Evolutionary conservation across 1,140 invertebrate genomes (phyloP).

Genomic region (Sycophila sp.): DNA sequence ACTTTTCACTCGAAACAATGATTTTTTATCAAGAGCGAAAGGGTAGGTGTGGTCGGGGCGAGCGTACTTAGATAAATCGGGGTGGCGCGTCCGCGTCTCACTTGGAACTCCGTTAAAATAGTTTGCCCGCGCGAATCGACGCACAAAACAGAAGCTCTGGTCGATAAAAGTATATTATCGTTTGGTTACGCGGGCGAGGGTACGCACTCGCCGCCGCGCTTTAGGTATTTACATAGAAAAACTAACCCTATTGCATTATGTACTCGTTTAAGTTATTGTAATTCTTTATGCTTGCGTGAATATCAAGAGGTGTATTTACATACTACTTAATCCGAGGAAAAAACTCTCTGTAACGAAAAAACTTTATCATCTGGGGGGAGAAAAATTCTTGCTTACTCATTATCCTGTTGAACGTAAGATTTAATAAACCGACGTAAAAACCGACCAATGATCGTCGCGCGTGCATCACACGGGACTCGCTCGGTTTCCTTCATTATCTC

Average conservation of each 20-base stretch:
- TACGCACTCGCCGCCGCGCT: constrained; percentile 64
- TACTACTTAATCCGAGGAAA: constrained; percentile 65
- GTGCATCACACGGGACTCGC: constrained; percentile 45
- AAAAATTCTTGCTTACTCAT: constrained; percentile 33
- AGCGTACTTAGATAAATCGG: constrained; percentile 27
- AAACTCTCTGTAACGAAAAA: constrained; percentile 66
- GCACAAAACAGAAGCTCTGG: constrained; percentile 61
- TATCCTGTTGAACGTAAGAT: constrained; percentile 42
- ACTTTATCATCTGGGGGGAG: constrained; percentile 43
- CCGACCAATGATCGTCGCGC: constrained; percentile 59
- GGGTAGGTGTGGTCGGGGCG: not conserved
- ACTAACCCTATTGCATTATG: constrained; percentile 67
- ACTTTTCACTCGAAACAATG: too few species aligned
- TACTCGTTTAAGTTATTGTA: constrained; percentile 64
- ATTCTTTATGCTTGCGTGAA: constrained; percentile 63
- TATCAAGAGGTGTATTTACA: constrained; percentile 66
- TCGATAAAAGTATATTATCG: constrained; percentile 64
- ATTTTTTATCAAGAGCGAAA: too few species aligned
- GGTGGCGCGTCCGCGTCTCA: constrained; percentile 13
- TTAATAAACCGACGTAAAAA: constrained; percentile 39
- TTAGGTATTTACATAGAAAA: constrained; percentile 69
- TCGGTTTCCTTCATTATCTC: not conserved
- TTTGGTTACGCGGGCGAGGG: constrained; percentile 64
- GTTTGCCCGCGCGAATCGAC: constrained; percentile 48
- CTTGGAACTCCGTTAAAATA: not conserved